These are phyloP conservation scores for Prionchulus punctatus DNA, from an alignment of 2,888 invertebrate genomes.

Conservation along the genomic window DNA sequence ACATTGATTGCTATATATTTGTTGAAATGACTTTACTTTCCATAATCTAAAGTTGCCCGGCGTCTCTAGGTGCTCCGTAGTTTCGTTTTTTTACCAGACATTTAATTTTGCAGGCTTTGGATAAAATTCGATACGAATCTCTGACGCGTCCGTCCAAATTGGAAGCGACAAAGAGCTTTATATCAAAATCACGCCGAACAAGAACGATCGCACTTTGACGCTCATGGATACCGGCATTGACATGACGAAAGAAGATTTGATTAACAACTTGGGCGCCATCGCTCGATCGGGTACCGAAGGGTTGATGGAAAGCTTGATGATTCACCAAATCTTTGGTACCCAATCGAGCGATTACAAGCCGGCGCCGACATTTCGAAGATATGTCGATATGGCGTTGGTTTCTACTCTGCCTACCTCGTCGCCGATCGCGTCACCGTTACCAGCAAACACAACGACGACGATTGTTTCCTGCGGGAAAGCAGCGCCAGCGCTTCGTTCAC, in stretches of 20 bases:
- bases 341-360: slow-evolving; percentile 97
- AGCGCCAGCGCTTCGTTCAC: slow-evolving; percentile 96
- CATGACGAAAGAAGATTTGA: slow-evolving; percentile 97
- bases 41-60: too few relatives aligned
- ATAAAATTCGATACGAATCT: slow-evolving; percentile 74
- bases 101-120: slow-evolving; percentile 39
- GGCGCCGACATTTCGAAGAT: slow-evolving; percentile 99
- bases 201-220: slow-evolving; percentile 79
- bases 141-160: slow-evolving; percentile 85
- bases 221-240: slow-evolving; percentile 82
- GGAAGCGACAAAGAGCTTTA: slow-evolving; percentile 81
- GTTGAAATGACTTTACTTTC: too few relatives aligned
- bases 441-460: slow-evolving; percentile 93
- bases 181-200: slow-evolving; percentile 92
- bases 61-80: too few relatives aligned
- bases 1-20: too few relatives aligned
- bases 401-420: slow-evolving; percentile 93
- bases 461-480: slow-evolving; percentile 93
- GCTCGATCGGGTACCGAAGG: slow-evolving; percentile 98
- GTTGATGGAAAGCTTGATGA: too few relatives aligned
- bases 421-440: slow-evolving; percentile 80
- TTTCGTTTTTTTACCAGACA: too few relatives aligned
- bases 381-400: slow-evolving; percentile 99
- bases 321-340: too few relatives aligned
- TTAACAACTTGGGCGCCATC: slow-evolving; percentile 95